Percentiles rank a stretch among this genome's conserved stretches.
phyloP scores from a whole-genome alignment of 2,797 vertebrate genomes.

The Otolemur crassicaudatus region DNA sequence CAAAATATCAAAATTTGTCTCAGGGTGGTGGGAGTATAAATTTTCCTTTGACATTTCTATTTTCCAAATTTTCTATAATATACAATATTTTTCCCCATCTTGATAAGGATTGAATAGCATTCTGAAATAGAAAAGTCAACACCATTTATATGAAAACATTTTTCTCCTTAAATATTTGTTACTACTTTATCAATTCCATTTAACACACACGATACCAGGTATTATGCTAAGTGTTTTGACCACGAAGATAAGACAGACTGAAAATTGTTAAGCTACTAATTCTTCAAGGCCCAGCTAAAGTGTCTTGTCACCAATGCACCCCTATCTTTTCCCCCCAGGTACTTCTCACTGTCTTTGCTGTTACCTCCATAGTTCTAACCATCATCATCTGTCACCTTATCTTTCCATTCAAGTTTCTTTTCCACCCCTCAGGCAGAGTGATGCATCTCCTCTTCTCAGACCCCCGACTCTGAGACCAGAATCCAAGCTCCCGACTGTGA shows the following conservation, averaged over 20 bases:
- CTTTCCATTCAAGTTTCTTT: conserved; percentile 12
- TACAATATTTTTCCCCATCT: background rate
- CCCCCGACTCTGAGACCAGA: background rate
- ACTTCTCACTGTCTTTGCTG: background rate
- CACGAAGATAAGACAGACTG: background rate
- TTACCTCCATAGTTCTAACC: background rate
- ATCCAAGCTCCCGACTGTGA: background rate
- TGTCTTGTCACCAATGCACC: background rate
- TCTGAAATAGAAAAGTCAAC: conserved; percentile 54
- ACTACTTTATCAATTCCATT: background rate
- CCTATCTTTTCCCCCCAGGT: background rate
- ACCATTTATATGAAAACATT: conserved; percentile 49
- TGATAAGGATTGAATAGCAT: conserved; percentile 41
- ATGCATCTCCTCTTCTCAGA: background rate
- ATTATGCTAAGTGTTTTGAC: background rate
- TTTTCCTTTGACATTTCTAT: conserved; percentile 21
- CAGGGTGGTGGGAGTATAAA: background rate
- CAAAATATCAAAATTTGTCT: conserved; percentile 7
- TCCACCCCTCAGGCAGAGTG: background rate
- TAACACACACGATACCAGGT: background rate
- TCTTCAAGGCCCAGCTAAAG: background rate
- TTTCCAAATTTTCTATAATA: conserved; percentile 43
- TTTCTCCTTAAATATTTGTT: conserved; percentile 56
- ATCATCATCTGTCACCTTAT: background rate
- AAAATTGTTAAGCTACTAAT: background rate